Base-by-base conservation (phyloP, 2,888 invertebrate species). In the Helobdella robusta region DNA sequence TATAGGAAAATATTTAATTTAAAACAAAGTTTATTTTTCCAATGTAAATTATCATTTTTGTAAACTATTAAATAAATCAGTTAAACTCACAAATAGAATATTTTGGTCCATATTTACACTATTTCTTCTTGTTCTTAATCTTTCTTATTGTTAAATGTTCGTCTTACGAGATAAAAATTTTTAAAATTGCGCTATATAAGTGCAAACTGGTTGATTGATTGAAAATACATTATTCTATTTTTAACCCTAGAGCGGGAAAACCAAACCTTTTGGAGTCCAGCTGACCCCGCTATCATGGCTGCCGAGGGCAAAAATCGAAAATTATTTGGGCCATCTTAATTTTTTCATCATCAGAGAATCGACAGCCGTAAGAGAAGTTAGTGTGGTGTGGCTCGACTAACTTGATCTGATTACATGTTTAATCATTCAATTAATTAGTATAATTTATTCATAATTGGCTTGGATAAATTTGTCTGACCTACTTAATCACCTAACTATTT, bases 261-360 rank as follows among this genome's bases (percentile, higher is more conserved):
- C 48, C 3, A 50, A 8, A 18, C 62, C 62, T 8, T 62, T 62
- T 23, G 68, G 75, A 4, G 73, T 78, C 36, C 85, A 89, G 75
- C 86, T 94, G 71, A 89, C 91, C 0, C 89, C 91, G 0, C 80
- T 91, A 48, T 85, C 88, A 61, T 86, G 85, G 74, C 83, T 91
- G 68, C 87, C 89, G 20, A 89, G 89, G 62, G 88, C 85, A 50
- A 84, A 83, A 73, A 86, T 88, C 67, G 86, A 88, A 72, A 84
- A 87, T 70, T 89, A 92, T 75, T 82, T 94, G 74, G 93, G 95
- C 34, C 76, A 77, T 69, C 74, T 79, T 67, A 89, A 94, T 75
- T 89, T 94, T 79, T 89, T 94, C 81, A 92, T 95, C 77, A 94
- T 97, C 69, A 83, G 95, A 30, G 95, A 97, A 80, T 91, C 89